Evolutionary conservation across 2,888 invertebrate genomes (phyloP), one percentile per base, ranked within the genome.

Genomic region (Acronicta leporina): DNA sequence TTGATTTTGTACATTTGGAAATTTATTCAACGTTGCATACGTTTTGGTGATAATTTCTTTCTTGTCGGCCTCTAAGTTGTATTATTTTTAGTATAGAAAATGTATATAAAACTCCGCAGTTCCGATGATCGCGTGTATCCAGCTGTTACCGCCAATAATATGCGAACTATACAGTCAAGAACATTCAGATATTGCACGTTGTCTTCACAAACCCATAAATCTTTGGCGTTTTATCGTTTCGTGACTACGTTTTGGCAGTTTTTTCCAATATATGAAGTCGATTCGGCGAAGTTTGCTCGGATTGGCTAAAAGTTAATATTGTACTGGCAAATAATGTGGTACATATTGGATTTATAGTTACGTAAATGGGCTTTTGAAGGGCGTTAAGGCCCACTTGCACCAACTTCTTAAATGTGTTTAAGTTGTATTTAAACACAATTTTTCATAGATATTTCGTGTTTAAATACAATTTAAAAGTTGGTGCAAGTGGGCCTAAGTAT

Each of bases 201-300:
- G 76, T 67, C 68, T 64, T 64, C 59, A 48, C 58, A 53, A 64
- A 61, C 51, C 54, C 69, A 77, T 78, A 78, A 78, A 78, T 78
- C 77, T 56, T 60, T 43, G 3, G 42, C 60, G 52, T 70, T 78
- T 77, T 73, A 71, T 69, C 60, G 71, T 52, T 61, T 44, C 77
- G 77, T 77, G 77, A 73, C 71, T 71, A 42, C 49, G 57, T 74
- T 71, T 60, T 64, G 77, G 67, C 74, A 69, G 74, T 63, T 77
- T 74, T 76, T 77, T 63, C 74, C 74, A 64, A 72, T 77, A 76
- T 75, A 72, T 67, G 74, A 59, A 77, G 61, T 65, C 63, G 63
- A 73, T 70, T 57, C 58, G 33, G 4, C 15, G 43, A 70, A 72
- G 45, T 63, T 33, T 72, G 44, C 46, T n/a, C 51, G 63, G 13